Percentiles rank a stretch among this genome's conserved stretches.
Evolutionary conservation across 2,113 vertebrate species (phyloP).

Genomic region (Catharus bicknelli): DNA sequence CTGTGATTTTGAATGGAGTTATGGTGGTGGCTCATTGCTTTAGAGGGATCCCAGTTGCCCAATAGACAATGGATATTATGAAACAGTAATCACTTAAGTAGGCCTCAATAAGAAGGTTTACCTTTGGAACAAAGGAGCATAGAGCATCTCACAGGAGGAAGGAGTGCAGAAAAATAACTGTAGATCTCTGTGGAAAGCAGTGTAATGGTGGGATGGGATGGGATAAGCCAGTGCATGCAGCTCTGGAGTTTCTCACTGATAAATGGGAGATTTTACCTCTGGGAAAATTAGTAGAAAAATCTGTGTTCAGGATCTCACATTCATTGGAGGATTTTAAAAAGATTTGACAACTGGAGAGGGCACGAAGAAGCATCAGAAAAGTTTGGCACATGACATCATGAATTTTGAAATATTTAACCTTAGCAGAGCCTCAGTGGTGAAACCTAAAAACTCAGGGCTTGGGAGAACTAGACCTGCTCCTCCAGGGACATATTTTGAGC

Average conservation of each 20-base stretch:
- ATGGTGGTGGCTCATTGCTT: accelerated
- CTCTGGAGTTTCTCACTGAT: background rate
- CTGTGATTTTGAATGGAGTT: background rate
- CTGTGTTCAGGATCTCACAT: accelerated
- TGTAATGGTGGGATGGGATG: background rate
- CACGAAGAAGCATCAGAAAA: background rate
- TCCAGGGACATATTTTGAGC: background rate
- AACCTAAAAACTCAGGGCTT: background rate
- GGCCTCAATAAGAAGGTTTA: background rate
- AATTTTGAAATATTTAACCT: background rate
- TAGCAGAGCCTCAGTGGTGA: background rate
- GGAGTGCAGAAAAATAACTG: background rate
- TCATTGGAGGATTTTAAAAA: accelerated
- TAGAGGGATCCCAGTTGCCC: background rate
- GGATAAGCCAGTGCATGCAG: background rate
- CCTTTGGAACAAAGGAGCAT: background rate
- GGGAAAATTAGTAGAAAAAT: background rate
- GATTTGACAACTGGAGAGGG: background rate
- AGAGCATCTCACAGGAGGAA: background rate
- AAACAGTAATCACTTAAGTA: background rate
- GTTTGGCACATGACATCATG: background rate
- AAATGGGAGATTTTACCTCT: background rate
- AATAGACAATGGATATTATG: background rate
- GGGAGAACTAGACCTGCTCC: background rate
- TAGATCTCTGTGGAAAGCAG: background rate